Evolutionary conservation across 2,888 invertebrate species (phyloP), one percentile per base, ranked within the genome.

Genomic region (Antheraea yamamai): DNA sequence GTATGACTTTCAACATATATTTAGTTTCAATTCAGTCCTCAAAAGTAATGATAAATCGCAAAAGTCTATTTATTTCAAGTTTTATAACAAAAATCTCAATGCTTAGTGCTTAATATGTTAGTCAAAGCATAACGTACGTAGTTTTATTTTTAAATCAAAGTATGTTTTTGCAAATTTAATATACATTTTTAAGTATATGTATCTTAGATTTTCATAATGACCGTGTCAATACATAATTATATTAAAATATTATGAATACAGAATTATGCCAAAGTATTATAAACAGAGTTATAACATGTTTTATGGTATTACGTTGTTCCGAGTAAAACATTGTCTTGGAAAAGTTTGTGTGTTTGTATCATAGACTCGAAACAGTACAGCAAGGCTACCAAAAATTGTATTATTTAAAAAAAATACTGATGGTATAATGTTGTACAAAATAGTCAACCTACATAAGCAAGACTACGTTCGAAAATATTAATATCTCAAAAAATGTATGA

Each of bases 241-340:
- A 61, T 61, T 20, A 61, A 66, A 26, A 26, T 30, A 66, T 30
- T 39, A 39, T 39, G n/a, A 70, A n/a, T 39, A 70, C 70, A 39
- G 39, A 68, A 70, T 70, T 70, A 70, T 8, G 6, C 30, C 39
- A 70, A 39, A 70, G 70, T 70, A 70, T 70, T 35, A 10, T 35
- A 77, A 81, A 79, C 78, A 78, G 77, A 74, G 80, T 81, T 80
- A 81, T 80, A 80, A 78, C 78, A 77, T 80, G 81, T 82, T 84
- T 82, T 81, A 82, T 79, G 77, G 79, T 80, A 82, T 83, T 81
- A 83, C 80, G 79, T 78, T 77, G 79, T 79, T 81, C 82, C 78
- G 76, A 80, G 82, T 82, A 80, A 82, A 80, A 80, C 80, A 83
- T 83, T 85, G 82, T 82, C 78, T 81, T 75, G 12, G 52, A 23